phyloP scores from a whole-genome alignment of 2,797 vertebrate genomes.

The Thunnus albacares region DNA sequence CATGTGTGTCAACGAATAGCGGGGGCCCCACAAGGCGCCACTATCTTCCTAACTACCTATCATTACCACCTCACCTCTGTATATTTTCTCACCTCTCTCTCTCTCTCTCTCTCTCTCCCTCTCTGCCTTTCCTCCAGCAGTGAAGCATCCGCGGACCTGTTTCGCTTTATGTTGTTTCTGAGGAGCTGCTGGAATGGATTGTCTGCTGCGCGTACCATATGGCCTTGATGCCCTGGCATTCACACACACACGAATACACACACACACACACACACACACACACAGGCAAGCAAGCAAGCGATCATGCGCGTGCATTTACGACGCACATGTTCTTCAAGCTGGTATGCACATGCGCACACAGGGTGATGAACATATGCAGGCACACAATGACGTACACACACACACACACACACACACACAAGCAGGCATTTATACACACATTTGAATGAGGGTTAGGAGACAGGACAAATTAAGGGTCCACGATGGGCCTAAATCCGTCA shows the following conservation, averaged over 20 bases:
- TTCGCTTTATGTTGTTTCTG: constrained; percentile 61
- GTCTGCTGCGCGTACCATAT: constrained; percentile 67
- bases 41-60: constrained; percentile 17
- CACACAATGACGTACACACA: not conserved
- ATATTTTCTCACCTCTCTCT: constrained; percentile 10
- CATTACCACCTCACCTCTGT: constrained; percentile 32
- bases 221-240: constrained; percentile 51
- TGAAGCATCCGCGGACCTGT: constrained; percentile 38
- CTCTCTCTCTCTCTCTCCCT: constrained; percentile 3
- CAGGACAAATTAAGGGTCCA: constrained; percentile 10
- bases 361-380: constrained; percentile 29
- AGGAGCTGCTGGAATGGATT: constrained; percentile 66
- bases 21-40: not conserved
- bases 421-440: not conserved
- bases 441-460: constrained; percentile 15
- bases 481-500: constrained; percentile 9
- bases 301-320: not conserved
- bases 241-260: constrained; percentile 7
- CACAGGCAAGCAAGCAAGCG: not conserved
- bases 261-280: not conserved
- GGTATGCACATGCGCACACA: not conserved
- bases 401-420: too few relatives aligned
- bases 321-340: constrained; percentile 23
- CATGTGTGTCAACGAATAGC: constrained; percentile 5
- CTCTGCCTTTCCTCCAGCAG: constrained; percentile 9